Base-by-base conservation (phyloP, 2,888 invertebrate species). In the Lucinisca nassula region DNA sequence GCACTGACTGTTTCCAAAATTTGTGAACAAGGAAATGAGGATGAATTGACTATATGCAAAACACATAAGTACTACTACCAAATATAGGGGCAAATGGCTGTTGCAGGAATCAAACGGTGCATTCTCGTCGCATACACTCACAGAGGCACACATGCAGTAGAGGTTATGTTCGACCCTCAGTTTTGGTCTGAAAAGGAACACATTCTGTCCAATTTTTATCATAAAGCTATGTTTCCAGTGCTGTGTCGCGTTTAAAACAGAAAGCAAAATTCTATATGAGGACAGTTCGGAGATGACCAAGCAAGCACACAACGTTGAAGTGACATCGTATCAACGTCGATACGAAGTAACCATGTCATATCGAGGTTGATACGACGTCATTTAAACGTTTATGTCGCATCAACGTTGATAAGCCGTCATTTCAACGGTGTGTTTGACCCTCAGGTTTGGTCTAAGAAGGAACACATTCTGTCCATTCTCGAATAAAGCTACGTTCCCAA, bases 371-470 rank as follows among this genome's bases (percentile, higher is more conserved):
- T n/a, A n/a, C n/a, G n/a, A n/a, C n/a, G n/a, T n/a, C n/a, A n/a
- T n/a, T n/a, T n/a, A n/a, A n/a, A n/a, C n/a, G n/a, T n/a, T n/a
- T n/a, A n/a, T n/a, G n/a, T n/a, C n/a, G n/a, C n/a, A n/a, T n/a
- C n/a, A n/a, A n/a, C n/a, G n/a, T n/a, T n/a, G n/a, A n/a, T n/a
- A n/a, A n/a, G n/a, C n/a, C n/a, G n/a, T n/a, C n/a, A n/a, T n/a
- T n/a, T n/a, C n/a, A n/a, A n/a, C n/a, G 58, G 55, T 51, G 73
- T 74, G 14, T 81, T 73, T 81, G 81, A 81, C 30, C 35, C 24
- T 12, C 38, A 73, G 0, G 73, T 81, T 21, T 81, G 81, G 40
- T 10, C 4, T 27, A 24, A 30, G 8, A 38, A 24, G 14, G 21
- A 55, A 8, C 8, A 21, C 17, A 4, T 21, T 4, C 55, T 55